phyloP scores from a whole-genome alignment of 2,113 vertebrate species.

The Chinchilla lanigera region DNA sequence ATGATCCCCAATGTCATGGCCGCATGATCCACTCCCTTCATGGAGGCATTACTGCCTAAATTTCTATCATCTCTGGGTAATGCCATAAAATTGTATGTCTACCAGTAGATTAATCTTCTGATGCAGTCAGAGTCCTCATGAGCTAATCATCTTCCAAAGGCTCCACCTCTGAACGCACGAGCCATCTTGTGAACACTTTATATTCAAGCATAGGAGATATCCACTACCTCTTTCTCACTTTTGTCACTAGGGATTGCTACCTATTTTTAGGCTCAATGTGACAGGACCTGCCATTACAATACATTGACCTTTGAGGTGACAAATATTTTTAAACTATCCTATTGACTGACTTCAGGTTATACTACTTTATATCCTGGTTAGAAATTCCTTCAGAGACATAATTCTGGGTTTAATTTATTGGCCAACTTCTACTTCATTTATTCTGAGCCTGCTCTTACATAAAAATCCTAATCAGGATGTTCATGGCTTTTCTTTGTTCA shows the following conservation, averaged over 20 bases:
- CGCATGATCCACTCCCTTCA: not conserved
- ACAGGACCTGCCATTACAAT: not conserved
- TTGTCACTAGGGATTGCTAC: not conserved
- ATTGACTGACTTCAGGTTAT: not conserved
- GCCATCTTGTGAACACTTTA: not conserved
- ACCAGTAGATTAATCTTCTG: not conserved
- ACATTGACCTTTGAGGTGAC: not conserved
- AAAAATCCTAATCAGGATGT: slow-evolving; percentile 10
- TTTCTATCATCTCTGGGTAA: not conserved
- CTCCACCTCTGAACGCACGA: not conserved
- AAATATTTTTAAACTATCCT: not conserved
- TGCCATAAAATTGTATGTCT: not conserved
- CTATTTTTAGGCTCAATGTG: not conserved
- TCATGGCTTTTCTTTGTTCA: not conserved
- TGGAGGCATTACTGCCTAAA: not conserved
- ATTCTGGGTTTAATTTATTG: not conserved
- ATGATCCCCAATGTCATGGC: not conserved
- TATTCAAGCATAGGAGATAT: not conserved
- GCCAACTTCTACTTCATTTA: not conserved
- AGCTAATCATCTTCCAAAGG: not conserved
- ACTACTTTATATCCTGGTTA: not conserved
- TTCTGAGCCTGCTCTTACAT: not conserved
- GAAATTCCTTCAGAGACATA: not conserved
- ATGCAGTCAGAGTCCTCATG: not conserved
- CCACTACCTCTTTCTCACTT: not conserved